Evolutionary conservation across 2,888 invertebrate genomes (phyloP).

Genomic region (Melinopterus prodromus): DNA sequence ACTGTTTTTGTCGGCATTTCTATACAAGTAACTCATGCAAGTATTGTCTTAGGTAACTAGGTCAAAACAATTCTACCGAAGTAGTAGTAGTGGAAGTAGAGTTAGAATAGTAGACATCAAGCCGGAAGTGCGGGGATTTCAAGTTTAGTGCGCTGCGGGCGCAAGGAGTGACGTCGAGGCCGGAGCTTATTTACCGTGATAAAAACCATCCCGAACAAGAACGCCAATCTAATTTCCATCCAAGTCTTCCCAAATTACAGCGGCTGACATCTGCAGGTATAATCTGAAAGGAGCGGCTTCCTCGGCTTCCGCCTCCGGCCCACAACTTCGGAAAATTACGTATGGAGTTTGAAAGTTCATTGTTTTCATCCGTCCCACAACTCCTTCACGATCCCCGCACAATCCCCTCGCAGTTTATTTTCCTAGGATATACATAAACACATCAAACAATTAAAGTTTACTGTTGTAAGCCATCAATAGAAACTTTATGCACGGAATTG

Average conservation of each 20-base stretch:
- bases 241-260: not conserved
- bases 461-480: not conserved
- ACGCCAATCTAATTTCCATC: constrained; percentile 4
- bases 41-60: not conserved
- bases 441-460: not conserved
- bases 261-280: not conserved
- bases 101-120: not conserved
- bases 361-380: not conserved
- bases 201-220: not conserved
- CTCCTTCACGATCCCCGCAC: not conserved
- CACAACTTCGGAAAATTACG: not conserved
- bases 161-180: not conserved
- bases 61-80: not conserved
- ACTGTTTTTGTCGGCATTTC: not conserved
- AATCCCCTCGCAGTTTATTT: not conserved
- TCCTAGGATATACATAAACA: not conserved
- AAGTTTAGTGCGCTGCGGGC: not conserved
- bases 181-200: not conserved
- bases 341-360: not conserved
- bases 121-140: not conserved
- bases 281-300: not conserved
- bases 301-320: not conserved
- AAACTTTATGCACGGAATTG: too few species aligned
- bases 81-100: not conserved
- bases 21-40: not conserved